Evolutionary conservation across 2,113 vertebrate species (phyloP), one percentile per base, ranked within the genome.

Genomic region (Myotis lucifugus): DNA sequence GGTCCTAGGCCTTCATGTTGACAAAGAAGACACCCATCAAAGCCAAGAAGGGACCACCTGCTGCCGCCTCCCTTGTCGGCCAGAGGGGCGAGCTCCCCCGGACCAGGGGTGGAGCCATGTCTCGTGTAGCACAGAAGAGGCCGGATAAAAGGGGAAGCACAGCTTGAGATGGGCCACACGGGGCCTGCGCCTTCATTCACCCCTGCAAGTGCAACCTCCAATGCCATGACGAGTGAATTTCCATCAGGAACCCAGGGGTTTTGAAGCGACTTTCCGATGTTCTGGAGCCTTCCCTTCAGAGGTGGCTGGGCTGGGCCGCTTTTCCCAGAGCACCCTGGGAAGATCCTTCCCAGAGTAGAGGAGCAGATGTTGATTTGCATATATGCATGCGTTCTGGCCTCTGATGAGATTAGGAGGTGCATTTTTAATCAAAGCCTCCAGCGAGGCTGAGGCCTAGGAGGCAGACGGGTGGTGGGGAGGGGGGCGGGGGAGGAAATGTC

Each of bases 291-390:
- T 98, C 98, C 98, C 97, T 98, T 99, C 98, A 98, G 98, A 99
- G 99, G 98, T 98, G 97, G 98, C 98, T 98, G 97, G 98, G 98
- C 98, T 98, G 98, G 97, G 97, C 98, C 97, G 98, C 97, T 98
- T 99, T 98, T 98, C 98, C 98, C 97, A 97, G 98, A 98, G 98
- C 99, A 99, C 99, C 99, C 99, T 99, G 98, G 98, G 98, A 99
- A 99, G 99, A 99, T 99, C 99, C 99, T 99, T 98, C 98, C 99
- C 99, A 0, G 99, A 99, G 99, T 99, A 99, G 98, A 99, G 98
- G 99, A 99, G 99, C 99, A 99, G 99, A 99, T 99, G 99, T 99
- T 99, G 99, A 99, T 99, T 99, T 99, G 99, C 99, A 99, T 99
- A 99, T 99, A 99, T 99, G 99, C 99, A 99, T 99, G 99, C 99